phyloP scores from a whole-genome alignment of 2,888 invertebrate species.

The Lomographa bimaculata region DNA sequence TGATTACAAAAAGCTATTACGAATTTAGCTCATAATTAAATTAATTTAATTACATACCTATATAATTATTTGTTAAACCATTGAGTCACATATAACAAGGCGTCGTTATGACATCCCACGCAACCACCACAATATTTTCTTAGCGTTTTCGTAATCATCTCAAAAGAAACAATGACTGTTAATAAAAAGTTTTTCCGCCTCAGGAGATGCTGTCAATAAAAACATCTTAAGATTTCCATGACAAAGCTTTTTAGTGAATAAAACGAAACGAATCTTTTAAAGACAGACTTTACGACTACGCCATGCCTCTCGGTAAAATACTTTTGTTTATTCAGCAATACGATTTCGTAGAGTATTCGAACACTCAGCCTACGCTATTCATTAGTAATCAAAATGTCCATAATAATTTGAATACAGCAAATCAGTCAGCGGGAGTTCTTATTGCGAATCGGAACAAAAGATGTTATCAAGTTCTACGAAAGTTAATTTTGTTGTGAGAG shows the following conservation, averaged over 20 bases:
- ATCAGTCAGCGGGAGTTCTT: constrained; percentile 15
- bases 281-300: constrained; percentile 21
- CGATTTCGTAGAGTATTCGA: constrained; percentile 1
- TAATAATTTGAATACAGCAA: constrained; percentile 8
- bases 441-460: constrained; percentile 19
- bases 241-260: constrained; percentile 24
- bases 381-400: constrained; percentile 13
- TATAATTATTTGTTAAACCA: too few species aligned
- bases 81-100: too few species aligned
- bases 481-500: constrained; percentile 41
- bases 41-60: too few species aligned
- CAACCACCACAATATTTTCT: constrained; percentile 25
- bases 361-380: constrained; percentile 7
- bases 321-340: constrained; percentile 16
- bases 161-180: constrained; percentile 21
- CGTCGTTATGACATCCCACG: constrained; percentile 1
- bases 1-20: too few species aligned
- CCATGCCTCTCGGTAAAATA: constrained; percentile 8
- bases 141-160: constrained; percentile 10
- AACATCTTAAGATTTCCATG: constrained; percentile 26
- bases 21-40: too few species aligned
- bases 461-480: constrained; percentile 34
- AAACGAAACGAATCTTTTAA: constrained; percentile 20
- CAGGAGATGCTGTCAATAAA: constrained; percentile 23
- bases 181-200: constrained; percentile 25